phyloP scores from a whole-genome alignment of 2,888 invertebrate species.

The Rotaria magnacalcarata region DNA sequence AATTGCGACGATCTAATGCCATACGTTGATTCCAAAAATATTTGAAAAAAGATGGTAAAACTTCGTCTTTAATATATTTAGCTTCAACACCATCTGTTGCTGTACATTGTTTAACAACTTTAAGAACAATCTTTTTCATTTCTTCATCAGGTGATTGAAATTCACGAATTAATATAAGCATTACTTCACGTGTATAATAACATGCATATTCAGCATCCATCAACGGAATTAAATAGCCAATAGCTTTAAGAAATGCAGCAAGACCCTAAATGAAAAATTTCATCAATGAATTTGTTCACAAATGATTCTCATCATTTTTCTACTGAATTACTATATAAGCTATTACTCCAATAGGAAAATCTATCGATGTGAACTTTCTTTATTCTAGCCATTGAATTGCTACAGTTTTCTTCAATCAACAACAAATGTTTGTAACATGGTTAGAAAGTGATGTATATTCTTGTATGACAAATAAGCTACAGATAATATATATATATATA shows the following conservation, averaged over 20 bases:
- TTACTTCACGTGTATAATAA: slow-evolving; percentile 97
- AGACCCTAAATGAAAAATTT: slow-evolving; percentile 67
- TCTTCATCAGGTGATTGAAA: slow-evolving; percentile 99
- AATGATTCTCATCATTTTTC: too few relatives aligned
- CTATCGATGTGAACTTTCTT: too few relatives aligned
- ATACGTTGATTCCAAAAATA: slow-evolving; percentile 99
- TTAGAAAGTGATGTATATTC: too few relatives aligned
- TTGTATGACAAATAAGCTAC: too few relatives aligned
- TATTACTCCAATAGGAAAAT: too few relatives aligned
- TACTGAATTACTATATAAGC: too few relatives aligned
- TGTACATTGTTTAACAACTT: slow-evolving; percentile 99
- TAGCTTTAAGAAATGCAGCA: slow-evolving; percentile 97
- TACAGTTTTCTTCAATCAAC: too few relatives aligned
- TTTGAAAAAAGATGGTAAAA: slow-evolving; percentile 93
- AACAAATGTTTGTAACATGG: too few relatives aligned
- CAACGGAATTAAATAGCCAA: slow-evolving; percentile 94
- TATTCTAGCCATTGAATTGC: too few relatives aligned
- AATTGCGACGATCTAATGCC: slow-evolving; percentile 95
- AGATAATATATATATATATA: too few relatives aligned
- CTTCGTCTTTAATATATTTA: slow-evolving; percentile 97
- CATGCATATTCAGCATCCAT: slow-evolving; percentile 99
- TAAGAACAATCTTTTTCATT: slow-evolving; percentile 99
- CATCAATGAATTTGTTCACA: slow-evolving; percentile 31
- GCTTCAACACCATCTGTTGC: slow-evolving; percentile 99
- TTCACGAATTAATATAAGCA: slow-evolving; percentile 95